Conservation (phyloP, 1,140 invertebrate genomes). For the Micrasema longulum region DNA sequence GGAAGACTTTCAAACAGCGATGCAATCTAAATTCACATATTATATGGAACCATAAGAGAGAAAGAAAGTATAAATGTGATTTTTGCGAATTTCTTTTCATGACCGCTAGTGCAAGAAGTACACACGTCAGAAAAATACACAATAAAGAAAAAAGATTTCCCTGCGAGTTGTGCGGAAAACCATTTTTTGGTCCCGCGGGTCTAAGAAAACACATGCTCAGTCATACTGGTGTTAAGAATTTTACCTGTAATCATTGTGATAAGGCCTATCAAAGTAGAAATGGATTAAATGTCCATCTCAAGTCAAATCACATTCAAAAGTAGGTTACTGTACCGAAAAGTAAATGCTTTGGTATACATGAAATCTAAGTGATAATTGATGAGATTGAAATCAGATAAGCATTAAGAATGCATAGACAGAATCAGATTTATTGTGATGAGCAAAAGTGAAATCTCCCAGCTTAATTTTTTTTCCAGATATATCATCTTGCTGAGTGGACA, state of each 20-base stretch:
- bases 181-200: conserved; percentile 64
- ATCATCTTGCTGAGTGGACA: too few species aligned
- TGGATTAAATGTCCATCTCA: conserved; percentile 65
- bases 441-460: too few species aligned
- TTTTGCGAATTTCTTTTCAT: conserved; percentile 65
- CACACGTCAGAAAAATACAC: conserved; percentile 65
- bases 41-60: conserved; percentile 65
- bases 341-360: too few species aligned
- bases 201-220: conserved; percentile 63
- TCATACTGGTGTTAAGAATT: conserved; percentile 63
- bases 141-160: conserved; percentile 65
- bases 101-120: conserved; percentile 62
- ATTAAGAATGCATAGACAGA: too few species aligned
- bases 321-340: too few species aligned
- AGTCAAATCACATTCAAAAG: conserved; percentile 54
- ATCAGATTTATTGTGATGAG: too few species aligned
- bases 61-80: conserved; percentile 63
- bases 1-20: conserved; percentile 65
- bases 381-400: too few species aligned
- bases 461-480: too few species aligned
- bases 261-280: conserved; percentile 66
- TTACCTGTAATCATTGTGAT: conserved; percentile 64
- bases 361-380: too few species aligned
- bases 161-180: conserved; percentile 63
- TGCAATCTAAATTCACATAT: conserved; percentile 64